Evolutionary conservation across 2,888 invertebrate species (phyloP).

Genomic region (Hermodice carunculata): DNA sequence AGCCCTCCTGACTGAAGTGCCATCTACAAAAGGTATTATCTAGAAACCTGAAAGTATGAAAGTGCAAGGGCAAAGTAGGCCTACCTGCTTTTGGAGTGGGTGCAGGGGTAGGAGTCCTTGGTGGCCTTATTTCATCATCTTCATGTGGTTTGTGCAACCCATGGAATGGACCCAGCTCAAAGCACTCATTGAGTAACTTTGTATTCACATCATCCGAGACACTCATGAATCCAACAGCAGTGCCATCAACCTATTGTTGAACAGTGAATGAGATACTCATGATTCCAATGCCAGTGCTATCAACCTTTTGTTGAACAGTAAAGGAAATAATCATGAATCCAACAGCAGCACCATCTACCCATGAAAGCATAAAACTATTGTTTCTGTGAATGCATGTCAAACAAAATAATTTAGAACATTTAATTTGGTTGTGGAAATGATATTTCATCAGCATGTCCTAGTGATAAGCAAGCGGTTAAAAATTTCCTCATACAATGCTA

Average conservation of each 20-base stretch:
- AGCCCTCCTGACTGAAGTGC: too few species aligned
- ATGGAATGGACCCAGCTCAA: slow-evolving; percentile 67
- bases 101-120: slow-evolving; percentile 43
- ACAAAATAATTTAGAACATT: too few species aligned
- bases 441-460: too few species aligned
- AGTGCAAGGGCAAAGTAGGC: neutral
- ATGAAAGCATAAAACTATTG: too few species aligned
- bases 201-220: slow-evolving; percentile 65
- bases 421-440: too few species aligned
- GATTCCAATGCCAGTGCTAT: too few species aligned
- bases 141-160: slow-evolving; percentile 63
- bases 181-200: slow-evolving; percentile 66
- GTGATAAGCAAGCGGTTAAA: too few species aligned
- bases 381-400: too few species aligned
- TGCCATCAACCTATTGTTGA: slow-evolving; percentile 68
- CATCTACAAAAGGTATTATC: too few species aligned
- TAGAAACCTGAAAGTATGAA: neutral
- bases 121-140: slow-evolving; percentile 51
- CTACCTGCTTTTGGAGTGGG: slow-evolving; percentile 9
- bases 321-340: slow-evolving; percentile 69
- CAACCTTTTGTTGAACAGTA: slow-evolving; percentile 64
- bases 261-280: too few species aligned
- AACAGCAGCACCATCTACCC: slow-evolving; percentile 68
- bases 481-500: too few species aligned
- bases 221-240: slow-evolving; percentile 69